Evolutionary conservation across 2,888 invertebrate genomes (phyloP), one percentile per base, ranked within the genome.

Genomic region (Branchellion lobata): DNA sequence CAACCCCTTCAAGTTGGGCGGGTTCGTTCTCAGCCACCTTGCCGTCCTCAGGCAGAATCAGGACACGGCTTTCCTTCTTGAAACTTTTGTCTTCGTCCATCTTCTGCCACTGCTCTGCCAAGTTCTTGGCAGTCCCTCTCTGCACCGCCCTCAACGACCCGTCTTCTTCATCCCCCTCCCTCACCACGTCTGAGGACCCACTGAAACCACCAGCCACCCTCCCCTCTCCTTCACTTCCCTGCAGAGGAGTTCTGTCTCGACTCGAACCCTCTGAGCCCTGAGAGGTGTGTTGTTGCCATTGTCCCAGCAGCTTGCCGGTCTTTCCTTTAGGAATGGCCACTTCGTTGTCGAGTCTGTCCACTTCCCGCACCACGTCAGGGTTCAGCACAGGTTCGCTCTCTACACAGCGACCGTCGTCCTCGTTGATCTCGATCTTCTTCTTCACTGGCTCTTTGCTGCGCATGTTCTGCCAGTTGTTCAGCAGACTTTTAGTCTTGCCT

Each of bases 21-120:
- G 82, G 82, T 18, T 81, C 74, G 77, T 79, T 82, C 68, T 82
- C 82, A 27, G 74, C 82, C n/a, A 81, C 78, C n/a, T 72, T 31
- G n/a, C 77, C 77, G 29, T 77, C 77, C n/a, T 77, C 57, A 18
- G 57, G 61, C 5, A 34, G 61, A 34, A 77, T 77, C 18, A 65
- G 27, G 53, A 77, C 31, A 1, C 18, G 77, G 2, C 8, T 47
- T 18, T 53, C 33, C 53, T 65, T 77, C 14, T 11, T 5, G 11
- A 51, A 24, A 5, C 27, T 24, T n/a, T 33, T 65, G 31, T 33
- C 2, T 29, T 65, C 14, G n/a, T 61, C 34, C 53, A 29, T 77
- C 34, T 61, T 77, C 11, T 33, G 53, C 77, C 61, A 77, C 34
- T 77, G 77, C 8, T 57, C 40, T 5, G 61, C 5, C 5, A 77